phyloP scores from a whole-genome alignment of 2,797 vertebrate species.

The Antennarius maculatus region DNA sequence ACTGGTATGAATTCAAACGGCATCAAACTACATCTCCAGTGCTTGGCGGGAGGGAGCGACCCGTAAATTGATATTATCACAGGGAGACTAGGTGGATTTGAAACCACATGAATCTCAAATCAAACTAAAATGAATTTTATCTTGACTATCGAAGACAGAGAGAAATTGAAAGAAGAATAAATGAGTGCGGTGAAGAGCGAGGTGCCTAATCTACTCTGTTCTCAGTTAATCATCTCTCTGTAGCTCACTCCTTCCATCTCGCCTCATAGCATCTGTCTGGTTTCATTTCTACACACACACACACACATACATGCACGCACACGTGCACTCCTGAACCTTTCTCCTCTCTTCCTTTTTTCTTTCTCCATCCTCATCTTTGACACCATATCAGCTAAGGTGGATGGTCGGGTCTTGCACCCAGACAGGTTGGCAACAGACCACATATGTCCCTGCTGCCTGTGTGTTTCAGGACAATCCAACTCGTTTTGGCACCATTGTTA shows the following conservation, averaged over 20 bases:
- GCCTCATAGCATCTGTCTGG: slow-evolving; percentile 17
- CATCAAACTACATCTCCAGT: slow-evolving; percentile 34
- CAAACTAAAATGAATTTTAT: slow-evolving; percentile 64
- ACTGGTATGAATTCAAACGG: slow-evolving; percentile 59
- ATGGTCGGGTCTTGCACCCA: slow-evolving; percentile 45
- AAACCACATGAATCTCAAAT: slow-evolving; percentile 67
- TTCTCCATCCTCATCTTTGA: slow-evolving; percentile 38
- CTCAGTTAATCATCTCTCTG: slow-evolving; percentile 55
- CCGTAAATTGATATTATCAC: slow-evolving; percentile 56
- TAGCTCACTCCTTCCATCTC: slow-evolving; percentile 29
- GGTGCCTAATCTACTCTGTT: slow-evolving; percentile 40
- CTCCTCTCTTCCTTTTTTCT: slow-evolving; percentile 14
- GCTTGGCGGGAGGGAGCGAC: slow-evolving; percentile 45
- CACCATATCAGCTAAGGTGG: slow-evolving; percentile 48
- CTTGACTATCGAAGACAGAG: slow-evolving; percentile 48
- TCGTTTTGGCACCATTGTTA: slow-evolving; percentile 21
- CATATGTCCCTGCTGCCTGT: slow-evolving; percentile 29
- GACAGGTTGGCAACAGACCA: slow-evolving; percentile 59
- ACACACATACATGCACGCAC: slow-evolving; percentile 15
- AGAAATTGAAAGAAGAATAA: slow-evolving; percentile 27
- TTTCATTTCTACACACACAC: slow-evolving; percentile 19
- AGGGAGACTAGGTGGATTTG: slow-evolving; percentile 48
- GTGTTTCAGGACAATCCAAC: slow-evolving; percentile 33
- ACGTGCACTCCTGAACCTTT: slow-evolving; percentile 3
- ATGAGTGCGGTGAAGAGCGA: background rate